These are phyloP conservation scores for Eupithecia vulgata DNA, from an alignment of 2,888 invertebrate species.

Conservation along the genomic window DNA sequence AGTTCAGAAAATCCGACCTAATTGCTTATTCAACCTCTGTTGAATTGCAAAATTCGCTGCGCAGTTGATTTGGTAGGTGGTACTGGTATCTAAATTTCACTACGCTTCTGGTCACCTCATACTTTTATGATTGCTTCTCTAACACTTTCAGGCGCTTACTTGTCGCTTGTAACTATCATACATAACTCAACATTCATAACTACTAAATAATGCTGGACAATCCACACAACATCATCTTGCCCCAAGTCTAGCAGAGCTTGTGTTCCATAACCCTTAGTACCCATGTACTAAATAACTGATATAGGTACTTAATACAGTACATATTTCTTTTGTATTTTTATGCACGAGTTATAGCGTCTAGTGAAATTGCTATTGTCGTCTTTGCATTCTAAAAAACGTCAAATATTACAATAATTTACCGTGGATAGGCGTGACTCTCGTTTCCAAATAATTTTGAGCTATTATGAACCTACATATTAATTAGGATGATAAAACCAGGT, in stretches of 20 bases:
- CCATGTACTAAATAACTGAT: no score
- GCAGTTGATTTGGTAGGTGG: not conserved
- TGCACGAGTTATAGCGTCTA: not conserved
- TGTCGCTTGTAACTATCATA: not conserved
- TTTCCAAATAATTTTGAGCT: not conserved
- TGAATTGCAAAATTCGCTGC: not conserved
- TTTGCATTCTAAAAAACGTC: not conserved
- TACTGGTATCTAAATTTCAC: not conserved
- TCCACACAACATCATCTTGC: no score
- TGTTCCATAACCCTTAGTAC: no score
- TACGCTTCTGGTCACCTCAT: not conserved
- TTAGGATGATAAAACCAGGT: not conserved
- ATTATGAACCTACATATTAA: not conserved
- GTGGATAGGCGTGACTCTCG: not conserved
- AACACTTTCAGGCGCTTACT: not conserved
- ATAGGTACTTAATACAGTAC: no score
- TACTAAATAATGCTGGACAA: no score
- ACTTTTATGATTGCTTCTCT: not conserved
- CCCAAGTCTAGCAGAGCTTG: no score
- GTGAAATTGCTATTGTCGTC: not conserved
- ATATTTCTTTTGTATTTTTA: no score
- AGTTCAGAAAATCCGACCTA: not conserved
- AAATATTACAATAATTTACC: not conserved
- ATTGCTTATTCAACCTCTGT: not conserved
- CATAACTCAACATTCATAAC: no score